Percentiles rank a stretch among this genome's conserved stretches.
Evolutionary conservation across 2,113 vertebrate species (phyloP).

Genomic region (Pterocles burchelli): DNA sequence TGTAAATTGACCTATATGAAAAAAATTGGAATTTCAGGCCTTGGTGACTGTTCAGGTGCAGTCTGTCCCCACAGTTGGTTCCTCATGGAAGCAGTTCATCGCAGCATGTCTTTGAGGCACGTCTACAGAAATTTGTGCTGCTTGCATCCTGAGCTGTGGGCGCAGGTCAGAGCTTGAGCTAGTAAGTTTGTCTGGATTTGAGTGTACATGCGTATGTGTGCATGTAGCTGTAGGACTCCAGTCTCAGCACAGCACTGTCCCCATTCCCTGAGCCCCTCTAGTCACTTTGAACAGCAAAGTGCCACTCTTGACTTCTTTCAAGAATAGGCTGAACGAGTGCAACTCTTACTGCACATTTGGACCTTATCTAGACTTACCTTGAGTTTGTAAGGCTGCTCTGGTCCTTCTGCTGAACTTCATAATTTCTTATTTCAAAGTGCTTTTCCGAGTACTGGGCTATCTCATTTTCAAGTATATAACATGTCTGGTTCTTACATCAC

Average conservation of each 20-base stretch:
- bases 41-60: background rate
- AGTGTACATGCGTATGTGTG: fast-evolving
- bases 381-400: background rate
- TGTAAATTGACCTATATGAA: background rate
- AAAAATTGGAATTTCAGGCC: background rate
- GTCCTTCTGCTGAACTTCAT: background rate
- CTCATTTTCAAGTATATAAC: background rate
- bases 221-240: background rate
- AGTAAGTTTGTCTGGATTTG: background rate
- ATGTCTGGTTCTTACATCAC: background rate
- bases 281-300: background rate
- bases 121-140: background rate
- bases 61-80: background rate
- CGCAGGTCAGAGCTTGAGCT: background rate
- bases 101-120: background rate
- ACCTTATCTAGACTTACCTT: background rate
- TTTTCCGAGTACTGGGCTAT: background rate
- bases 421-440: background rate
- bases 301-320: background rate
- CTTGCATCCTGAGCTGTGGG: background rate
- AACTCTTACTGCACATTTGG: background rate
- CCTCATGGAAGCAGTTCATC: background rate
- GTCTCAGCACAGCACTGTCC: background rate
- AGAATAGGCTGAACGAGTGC: background rate
- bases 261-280: background rate